Evolutionary conservation across 2,113 vertebrate species (phyloP), one percentile per base, ranked within the genome.

Genomic region (Xiphophorus maculatus): DNA sequence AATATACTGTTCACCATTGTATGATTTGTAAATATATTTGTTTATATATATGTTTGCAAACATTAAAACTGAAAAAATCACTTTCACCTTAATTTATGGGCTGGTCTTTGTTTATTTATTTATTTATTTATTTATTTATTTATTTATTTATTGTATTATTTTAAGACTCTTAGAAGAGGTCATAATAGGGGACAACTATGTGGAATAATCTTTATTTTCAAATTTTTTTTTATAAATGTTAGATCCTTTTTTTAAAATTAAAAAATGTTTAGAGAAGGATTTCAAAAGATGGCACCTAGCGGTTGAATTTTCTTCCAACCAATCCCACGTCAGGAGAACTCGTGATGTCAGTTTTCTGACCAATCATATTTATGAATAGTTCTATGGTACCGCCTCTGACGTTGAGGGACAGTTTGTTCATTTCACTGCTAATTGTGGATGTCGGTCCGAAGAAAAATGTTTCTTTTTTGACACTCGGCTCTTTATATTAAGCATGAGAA

Each of bases 11-110:
- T 89, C 74, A 27, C 77, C 58, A 81, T 79, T 92, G 82, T 87
- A 87, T 87, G 84, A 90, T 92, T 89, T 94, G 93, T 94, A 94
- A 92, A 94, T 94, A 93, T 91, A 88, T 93, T 92, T 92, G 90
- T 91, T 87, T 82, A 82, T 81, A 80, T 54, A 25, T 54, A n/a
- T 58, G 51, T 58, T 58, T 58, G 51, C 82, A 87, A 51, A 84
- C 86, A 92, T 86, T 88, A 90, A 88, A 92, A 83, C 40, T 71
- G 12, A 63, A 30, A 51, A 66, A 42, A 63, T 32, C 6, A 25
- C 22, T 58, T 58, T 58, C 51, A 25, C 10, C 25, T 9, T n/a
- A 58, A 58, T 22, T 25, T 58, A 58, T 58, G 22, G 51, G 7
- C 25, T 58, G 22, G 51, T 25, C 51, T 48, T 48, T 19, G 17